These are phyloP conservation scores for Synanthedon vespiformis DNA, from an alignment of 2,888 invertebrate species.

Conservation along the genomic window DNA sequence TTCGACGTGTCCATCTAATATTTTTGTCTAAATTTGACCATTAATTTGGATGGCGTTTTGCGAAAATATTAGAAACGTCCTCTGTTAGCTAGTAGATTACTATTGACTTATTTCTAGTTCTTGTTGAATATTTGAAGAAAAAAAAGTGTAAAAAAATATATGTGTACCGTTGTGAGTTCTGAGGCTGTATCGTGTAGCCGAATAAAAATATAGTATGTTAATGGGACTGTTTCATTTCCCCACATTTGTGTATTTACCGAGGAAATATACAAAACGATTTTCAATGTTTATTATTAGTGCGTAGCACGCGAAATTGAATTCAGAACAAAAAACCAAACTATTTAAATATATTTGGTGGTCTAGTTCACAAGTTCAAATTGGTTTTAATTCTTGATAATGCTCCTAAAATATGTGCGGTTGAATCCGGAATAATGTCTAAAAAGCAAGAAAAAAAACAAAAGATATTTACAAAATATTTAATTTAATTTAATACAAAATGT, in stretches of 20 bases:
- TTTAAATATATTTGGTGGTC: too few species aligned
- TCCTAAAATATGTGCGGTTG: too few species aligned
- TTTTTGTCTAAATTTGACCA: background rate
- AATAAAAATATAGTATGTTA: constrained; percentile 65
- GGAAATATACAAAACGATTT: too few species aligned
- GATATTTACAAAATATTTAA: constrained; percentile 54
- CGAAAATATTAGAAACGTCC: constrained; percentile 29
- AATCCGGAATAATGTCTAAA: too few species aligned
- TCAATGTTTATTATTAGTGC: too few species aligned
- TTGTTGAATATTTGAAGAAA: constrained; percentile 64
- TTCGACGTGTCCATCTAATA: constrained; percentile 42
- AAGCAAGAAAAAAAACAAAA: constrained; percentile 13
- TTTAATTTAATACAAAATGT: constrained; percentile 35
- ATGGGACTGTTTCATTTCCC: constrained; percentile 6
- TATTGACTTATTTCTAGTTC: constrained; percentile 65
- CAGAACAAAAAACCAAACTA: too few species aligned
- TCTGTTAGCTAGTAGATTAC: constrained; percentile 62
- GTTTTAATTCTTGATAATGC: too few species aligned
- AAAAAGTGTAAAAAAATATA: constrained; percentile 38
- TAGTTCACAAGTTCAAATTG: too few species aligned
- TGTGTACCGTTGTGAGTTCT: constrained; percentile 61
- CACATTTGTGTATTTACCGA: too few species aligned
- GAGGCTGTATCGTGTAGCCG: constrained; percentile 40
- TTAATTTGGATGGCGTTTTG: constrained; percentile 6
- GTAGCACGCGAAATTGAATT: too few species aligned